phyloP scores from a whole-genome alignment of 2,888 invertebrate species.

The Peribatodes rhomboidaria region DNA sequence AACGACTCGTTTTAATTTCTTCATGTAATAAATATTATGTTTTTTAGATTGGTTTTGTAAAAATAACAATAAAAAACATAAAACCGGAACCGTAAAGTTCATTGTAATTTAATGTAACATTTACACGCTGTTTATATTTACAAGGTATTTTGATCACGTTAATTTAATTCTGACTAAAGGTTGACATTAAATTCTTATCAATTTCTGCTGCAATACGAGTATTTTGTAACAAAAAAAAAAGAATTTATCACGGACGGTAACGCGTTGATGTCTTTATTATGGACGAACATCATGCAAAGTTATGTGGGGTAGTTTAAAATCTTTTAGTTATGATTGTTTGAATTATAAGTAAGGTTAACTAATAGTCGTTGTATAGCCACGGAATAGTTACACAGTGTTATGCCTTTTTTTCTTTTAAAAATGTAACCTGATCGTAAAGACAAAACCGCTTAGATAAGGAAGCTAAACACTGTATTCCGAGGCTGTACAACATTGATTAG shows the following conservation, averaged over 20 bases:
- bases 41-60: constrained; percentile 44
- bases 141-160: constrained; percentile 2
- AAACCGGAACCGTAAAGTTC: constrained; percentile 1
- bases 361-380: no score
- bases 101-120: constrained; percentile 1
- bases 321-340: no score
- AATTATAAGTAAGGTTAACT: no score
- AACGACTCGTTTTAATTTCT: constrained; percentile 67
- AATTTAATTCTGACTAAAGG: constrained; percentile 7
- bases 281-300: constrained; percentile 15
- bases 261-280: constrained; percentile 49
- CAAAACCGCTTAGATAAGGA: no score
- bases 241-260: constrained; percentile 5
- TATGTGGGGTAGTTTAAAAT: constrained; percentile 1
- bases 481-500: no score
- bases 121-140: not conserved
- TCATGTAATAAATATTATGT: constrained; percentile 46
- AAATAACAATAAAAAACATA: constrained; percentile 6
- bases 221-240: constrained; percentile 14
- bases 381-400: no score
- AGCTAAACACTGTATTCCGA: no score
- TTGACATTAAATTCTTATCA: not conserved
- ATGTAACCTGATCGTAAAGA: no score
- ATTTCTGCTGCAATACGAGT: not conserved
- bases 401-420: no score